phyloP scores from a whole-genome alignment of 2,797 vertebrate species.

The Peromyscus eremicus region DNA sequence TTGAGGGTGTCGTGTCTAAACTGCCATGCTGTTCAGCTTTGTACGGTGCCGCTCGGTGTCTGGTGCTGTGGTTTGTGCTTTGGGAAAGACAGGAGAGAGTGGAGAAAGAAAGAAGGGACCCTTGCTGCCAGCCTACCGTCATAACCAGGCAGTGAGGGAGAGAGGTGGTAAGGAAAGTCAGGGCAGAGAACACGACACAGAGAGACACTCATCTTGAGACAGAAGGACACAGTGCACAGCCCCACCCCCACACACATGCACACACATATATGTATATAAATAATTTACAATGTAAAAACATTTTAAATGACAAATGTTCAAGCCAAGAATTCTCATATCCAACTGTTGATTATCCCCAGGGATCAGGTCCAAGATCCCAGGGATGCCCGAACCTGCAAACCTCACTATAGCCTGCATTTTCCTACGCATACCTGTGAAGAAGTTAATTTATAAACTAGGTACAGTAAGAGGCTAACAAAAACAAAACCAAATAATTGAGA shows the following conservation, averaged over 20 bases:
- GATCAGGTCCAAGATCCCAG: neutral
- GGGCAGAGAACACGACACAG: neutral
- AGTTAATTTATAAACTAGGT: neutral
- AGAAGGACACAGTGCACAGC: neutral
- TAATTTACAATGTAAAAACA: neutral
- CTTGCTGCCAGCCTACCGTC: neutral
- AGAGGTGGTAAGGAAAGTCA: neutral
- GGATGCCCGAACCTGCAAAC: neutral
- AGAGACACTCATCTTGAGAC: neutral
- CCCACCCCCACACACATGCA: neutral
- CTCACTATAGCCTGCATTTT: neutral
- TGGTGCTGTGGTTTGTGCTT: neutral
- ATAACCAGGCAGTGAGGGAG: neutral
- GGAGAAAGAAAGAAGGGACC: neutral
- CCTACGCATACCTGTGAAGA: neutral
- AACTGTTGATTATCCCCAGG: neutral
- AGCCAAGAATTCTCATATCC: neutral
- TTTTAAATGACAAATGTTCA: neutral
- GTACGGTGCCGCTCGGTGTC: neutral
- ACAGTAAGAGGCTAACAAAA: neutral
- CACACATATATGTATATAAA: neutral
- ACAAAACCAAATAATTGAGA: neutral
- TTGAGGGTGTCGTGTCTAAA: slow-evolving; percentile 47
- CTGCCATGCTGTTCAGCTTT: neutral
- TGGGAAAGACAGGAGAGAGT: too few species aligned